Evolutionary conservation across 2,888 invertebrate species (phyloP).

Genomic region (Dorcus hopei): DNA sequence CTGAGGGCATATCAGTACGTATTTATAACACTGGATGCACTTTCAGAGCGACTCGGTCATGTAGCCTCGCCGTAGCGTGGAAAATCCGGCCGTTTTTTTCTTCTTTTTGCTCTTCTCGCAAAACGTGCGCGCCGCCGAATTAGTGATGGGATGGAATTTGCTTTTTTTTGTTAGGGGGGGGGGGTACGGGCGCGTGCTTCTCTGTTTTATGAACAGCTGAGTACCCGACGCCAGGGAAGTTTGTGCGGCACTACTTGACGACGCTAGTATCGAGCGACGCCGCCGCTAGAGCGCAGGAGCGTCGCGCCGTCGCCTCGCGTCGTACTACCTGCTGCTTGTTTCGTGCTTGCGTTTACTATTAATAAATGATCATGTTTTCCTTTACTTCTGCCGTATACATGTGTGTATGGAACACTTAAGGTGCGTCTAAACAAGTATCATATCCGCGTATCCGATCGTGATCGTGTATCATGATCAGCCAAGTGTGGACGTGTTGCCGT

Average conservation of each 20-base stretch:
- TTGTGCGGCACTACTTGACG: constrained; percentile 48
- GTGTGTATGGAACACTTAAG: no score
- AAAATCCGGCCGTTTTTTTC: neutral
- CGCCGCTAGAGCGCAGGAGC: constrained; percentile 46
- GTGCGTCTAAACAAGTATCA: no score
- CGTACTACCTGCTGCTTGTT: constrained; percentile 47
- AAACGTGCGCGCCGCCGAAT: neutral
- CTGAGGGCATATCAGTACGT: neutral
- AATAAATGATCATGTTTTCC: no score
- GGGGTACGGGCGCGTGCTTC: neutral
- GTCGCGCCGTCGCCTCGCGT: constrained; percentile 43
- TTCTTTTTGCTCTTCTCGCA: neutral
- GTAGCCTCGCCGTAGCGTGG: neutral
- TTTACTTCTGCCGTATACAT: no score
- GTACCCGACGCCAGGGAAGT: constrained; percentile 47
- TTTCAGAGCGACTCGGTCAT: neutral
- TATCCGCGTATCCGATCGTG: no score
- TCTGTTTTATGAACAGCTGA: constrained; percentile 30
- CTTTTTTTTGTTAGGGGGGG: neutral
- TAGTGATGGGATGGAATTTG: neutral
- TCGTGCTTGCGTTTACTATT: constrained; percentile 6
- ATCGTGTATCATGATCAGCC: no score
- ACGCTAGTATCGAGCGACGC: constrained; percentile 49
- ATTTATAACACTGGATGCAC: neutral
- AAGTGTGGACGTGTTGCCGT: no score